Percentiles rank a stretch among this genome's conserved stretches.
These are phyloP conservation scores for Harpagoxenus sublaevis DNA, from an alignment of 2,888 invertebrate genomes.

Conservation along the genomic window DNA sequence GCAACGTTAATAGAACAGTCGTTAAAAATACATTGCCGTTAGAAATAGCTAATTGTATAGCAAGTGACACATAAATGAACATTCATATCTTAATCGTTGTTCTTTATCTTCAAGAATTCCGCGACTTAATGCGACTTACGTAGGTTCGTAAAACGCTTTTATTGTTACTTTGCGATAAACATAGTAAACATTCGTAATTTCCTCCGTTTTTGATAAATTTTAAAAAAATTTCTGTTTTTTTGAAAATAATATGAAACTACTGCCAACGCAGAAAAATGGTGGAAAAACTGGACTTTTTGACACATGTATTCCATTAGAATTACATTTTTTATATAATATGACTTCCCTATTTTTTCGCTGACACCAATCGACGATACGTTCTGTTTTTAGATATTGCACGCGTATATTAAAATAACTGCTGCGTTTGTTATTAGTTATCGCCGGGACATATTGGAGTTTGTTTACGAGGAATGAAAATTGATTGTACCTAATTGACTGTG, in stretches of 20 bases:
- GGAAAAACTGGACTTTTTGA: background rate
- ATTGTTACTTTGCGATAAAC: background rate
- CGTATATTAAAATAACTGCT: background rate
- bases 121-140: background rate
- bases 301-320: background rate
- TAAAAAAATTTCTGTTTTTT: background rate
- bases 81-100: background rate
- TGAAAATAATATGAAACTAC: background rate
- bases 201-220: background rate
- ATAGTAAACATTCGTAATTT: background rate
- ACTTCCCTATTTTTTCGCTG: background rate
- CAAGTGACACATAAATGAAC: background rate
- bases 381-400: background rate
- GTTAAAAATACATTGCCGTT: background rate
- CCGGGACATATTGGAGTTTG: slow-evolving; percentile 5
- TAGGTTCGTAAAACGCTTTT: background rate
- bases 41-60: background rate
- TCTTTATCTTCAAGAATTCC: background rate
- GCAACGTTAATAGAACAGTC: background rate
- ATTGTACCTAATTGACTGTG: slow-evolving; percentile 15
- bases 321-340: background rate
- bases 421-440: slow-evolving; percentile 8
- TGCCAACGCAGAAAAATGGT: background rate
- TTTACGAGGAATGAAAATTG: slow-evolving; percentile 30
- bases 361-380: background rate